These are phyloP conservation scores for Thumatha senex DNA, from an alignment of 2,888 invertebrate genomes.

Conservation along the genomic window DNA sequence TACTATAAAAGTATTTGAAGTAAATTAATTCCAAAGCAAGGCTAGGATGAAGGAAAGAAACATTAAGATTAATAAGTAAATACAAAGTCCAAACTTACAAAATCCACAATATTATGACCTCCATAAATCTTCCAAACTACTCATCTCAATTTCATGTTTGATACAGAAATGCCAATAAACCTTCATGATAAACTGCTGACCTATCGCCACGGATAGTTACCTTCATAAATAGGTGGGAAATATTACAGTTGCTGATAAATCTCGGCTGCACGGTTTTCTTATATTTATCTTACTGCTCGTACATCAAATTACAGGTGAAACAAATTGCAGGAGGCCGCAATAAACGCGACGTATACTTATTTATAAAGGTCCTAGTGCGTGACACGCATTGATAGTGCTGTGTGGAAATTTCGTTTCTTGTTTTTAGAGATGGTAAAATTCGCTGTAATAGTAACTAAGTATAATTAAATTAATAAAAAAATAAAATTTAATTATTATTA, in stretches of 20 bases:
- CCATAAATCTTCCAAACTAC: not conserved
- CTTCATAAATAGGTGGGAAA: conserved; percentile 32
- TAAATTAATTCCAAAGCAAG: no score
- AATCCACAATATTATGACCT: not conserved
- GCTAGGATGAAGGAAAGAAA: no score
- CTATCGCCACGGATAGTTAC: conserved; percentile 21
- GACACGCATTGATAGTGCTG: conserved; percentile 43
- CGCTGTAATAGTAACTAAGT: not conserved
- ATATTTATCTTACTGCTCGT: conserved; percentile 43
- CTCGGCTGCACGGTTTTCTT: conserved; percentile 34
- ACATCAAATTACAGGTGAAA: conserved; percentile 74
- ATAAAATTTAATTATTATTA: no score
- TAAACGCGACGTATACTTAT: conserved; percentile 67
- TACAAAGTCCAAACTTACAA: no score
- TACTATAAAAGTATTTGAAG: no score
- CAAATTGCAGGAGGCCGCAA: conserved; percentile 62
- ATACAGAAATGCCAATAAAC: conserved; percentile 36
- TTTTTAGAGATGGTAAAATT: not conserved
- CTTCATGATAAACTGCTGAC: conserved; percentile 28
- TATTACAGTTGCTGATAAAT: conserved; percentile 30
- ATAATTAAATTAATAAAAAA: no score
- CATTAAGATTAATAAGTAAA: no score
- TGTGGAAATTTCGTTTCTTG: conserved; percentile 21
- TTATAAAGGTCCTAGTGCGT: conserved; percentile 56
- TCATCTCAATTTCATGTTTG: not conserved